phyloP scores from a whole-genome alignment of 1,140 invertebrate genomes.

The Bombus vancouverensis region DNA sequence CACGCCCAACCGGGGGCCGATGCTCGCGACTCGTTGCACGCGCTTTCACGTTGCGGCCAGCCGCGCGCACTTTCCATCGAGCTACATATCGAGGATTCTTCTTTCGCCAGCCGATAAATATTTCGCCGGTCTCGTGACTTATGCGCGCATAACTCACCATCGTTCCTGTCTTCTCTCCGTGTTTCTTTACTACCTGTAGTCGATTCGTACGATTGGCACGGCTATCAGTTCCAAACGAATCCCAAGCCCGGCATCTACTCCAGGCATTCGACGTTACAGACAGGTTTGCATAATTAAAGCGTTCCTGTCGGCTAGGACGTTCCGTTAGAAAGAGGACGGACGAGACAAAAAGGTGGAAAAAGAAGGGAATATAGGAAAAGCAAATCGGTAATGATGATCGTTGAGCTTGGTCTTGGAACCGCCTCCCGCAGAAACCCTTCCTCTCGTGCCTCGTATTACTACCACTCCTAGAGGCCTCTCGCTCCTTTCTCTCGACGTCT shows the following conservation, averaged over 20 bases:
- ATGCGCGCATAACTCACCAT: constrained; percentile 9
- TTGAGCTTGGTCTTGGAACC: not conserved
- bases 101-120: constrained; percentile 22
- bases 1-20: constrained; percentile 26
- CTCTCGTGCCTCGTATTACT: not conserved
- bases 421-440: not conserved
- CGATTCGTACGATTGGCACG: not conserved
- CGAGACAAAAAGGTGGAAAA: not conserved
- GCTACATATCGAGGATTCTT: constrained; percentile 35
- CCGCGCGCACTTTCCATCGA: constrained; percentile 18
- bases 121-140: constrained; percentile 20
- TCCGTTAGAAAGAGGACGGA: constrained; percentile 23
- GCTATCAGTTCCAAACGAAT: not conserved
- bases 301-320: not conserved
- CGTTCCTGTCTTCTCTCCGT: not conserved
- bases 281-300: constrained; percentile 18
- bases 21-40: constrained; percentile 12
- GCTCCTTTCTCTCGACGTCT: constrained; percentile 29
- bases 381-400: not conserved
- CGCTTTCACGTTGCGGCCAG: constrained; percentile 27
- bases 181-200: not conserved
- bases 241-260: not conserved
- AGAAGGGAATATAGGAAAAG: not conserved
- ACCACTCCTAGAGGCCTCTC: not conserved
- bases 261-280: not conserved